These are phyloP conservation scores for Chrysoperla carnea DNA, from an alignment of 1,140 invertebrate species.

Conservation along the genomic window DNA sequence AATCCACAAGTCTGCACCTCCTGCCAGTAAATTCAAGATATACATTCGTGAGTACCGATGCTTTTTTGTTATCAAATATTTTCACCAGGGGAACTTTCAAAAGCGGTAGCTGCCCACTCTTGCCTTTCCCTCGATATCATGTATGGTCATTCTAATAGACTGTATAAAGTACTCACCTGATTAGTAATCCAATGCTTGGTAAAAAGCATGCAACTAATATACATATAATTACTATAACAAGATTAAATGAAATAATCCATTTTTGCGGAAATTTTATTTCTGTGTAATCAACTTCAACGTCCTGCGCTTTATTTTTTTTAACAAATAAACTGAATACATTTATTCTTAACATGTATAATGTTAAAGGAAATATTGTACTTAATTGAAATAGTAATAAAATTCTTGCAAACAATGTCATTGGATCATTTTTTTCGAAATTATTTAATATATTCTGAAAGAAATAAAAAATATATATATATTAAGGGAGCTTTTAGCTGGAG, in stretches of 20 bases:
- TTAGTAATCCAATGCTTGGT: slow-evolving; percentile 72
- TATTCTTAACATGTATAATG: slow-evolving; percentile 66
- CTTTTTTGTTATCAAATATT: no score
- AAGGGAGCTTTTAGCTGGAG: no score
- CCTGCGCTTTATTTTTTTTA: slow-evolving; percentile 18
- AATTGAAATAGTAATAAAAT: slow-evolving; percentile 76
- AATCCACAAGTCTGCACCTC: no score
- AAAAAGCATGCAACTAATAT: slow-evolving; percentile 70
- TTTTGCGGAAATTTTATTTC: slow-evolving; percentile 15
- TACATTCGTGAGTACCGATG: no score
- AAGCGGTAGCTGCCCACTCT: no score
- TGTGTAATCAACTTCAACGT: slow-evolving; percentile 19
- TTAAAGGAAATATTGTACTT: slow-evolving; percentile 71
- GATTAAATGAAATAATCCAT: slow-evolving; percentile 25
- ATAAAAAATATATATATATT: no score
- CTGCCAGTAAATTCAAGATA: no score
- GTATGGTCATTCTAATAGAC: no score
- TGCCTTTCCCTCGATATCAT: no score
- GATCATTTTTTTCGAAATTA: slow-evolving; percentile 67
- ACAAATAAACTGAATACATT: slow-evolving; percentile 36
- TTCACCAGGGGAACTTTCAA: no score
- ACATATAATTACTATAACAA: slow-evolving; percentile 41
- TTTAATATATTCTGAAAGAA: slow-evolving; percentile 76
- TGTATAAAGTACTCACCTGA: slow-evolving; percentile 47
- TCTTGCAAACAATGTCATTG: slow-evolving; percentile 61